Conservation (phyloP, 2,888 invertebrate species). For the Acrobasis suavella region DNA sequence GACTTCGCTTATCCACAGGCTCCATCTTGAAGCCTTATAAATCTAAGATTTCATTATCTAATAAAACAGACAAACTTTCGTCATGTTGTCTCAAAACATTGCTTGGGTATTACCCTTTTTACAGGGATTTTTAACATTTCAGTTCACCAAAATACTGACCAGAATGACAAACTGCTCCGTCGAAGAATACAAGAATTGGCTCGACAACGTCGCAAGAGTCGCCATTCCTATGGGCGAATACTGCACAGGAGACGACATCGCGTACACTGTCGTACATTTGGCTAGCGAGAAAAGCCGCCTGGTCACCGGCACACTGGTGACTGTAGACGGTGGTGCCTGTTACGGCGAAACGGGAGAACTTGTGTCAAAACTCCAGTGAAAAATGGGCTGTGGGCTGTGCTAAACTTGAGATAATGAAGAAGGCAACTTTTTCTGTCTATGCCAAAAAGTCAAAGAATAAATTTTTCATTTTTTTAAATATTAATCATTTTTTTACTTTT, state of each 20-base stretch:
- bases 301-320: constrained; percentile 85
- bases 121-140: neutral
- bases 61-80: neutral
- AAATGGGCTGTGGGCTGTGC: no score
- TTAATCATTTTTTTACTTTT: no score
- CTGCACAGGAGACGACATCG: constrained; percentile 85
- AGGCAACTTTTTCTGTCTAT: no score
- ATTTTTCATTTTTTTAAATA: no score
- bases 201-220: constrained; percentile 28
- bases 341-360: constrained; percentile 32
- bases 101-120: neutral
- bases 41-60: no score
- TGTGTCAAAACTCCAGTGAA: neutral
- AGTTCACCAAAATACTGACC: constrained; percentile 32
- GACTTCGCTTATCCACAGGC: no score
- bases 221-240: constrained; percentile 37
- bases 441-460: no score
- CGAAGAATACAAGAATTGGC: constrained; percentile 34
- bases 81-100: neutral
- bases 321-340: constrained; percentile 40
- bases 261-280: constrained; percentile 90
- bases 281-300: constrained; percentile 90
- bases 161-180: constrained; percentile 28
- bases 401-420: no score
- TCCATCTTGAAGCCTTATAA: no score